Conservation (phyloP, 2,113 vertebrate genomes). For the Microtus pennsylvanicus region DNA sequence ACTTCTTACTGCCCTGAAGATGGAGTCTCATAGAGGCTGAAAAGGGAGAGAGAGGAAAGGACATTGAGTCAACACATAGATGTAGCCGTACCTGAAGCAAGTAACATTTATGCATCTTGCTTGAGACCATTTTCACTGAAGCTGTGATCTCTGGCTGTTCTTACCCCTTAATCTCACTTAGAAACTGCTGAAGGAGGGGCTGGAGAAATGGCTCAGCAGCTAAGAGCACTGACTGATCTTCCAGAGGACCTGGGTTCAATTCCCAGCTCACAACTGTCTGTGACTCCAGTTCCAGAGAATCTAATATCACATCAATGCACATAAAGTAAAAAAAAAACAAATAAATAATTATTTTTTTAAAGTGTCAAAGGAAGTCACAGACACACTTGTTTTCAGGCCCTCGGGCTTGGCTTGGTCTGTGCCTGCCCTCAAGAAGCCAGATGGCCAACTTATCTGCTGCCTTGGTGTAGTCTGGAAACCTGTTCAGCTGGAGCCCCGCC, state of each 20-base stretch:
- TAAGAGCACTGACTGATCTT: background rate
- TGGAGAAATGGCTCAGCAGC: background rate
- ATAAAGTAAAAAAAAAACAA: background rate
- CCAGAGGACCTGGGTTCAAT: background rate
- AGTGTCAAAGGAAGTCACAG: background rate
- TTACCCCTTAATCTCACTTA: background rate
- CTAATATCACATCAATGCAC: background rate
- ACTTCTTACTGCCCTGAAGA: background rate
- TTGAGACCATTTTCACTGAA: background rate
- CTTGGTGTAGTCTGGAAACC: background rate
- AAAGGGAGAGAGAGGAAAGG: background rate
- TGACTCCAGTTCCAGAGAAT: background rate
- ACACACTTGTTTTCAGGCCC: background rate
- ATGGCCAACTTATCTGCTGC: background rate
- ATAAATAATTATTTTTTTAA: background rate
- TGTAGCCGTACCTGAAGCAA: constrained; percentile 20
- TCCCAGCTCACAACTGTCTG: background rate
- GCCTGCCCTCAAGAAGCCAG: background rate
- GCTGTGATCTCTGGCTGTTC: background rate
- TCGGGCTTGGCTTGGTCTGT: background rate
- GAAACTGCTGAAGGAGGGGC: background rate
- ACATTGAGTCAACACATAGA: background rate
- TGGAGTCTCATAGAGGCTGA: background rate
- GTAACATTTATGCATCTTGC: background rate
- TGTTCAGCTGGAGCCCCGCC: background rate